phyloP scores from a whole-genome alignment of 1,140 invertebrate species.

The Trichonephila inaurata region DNA sequence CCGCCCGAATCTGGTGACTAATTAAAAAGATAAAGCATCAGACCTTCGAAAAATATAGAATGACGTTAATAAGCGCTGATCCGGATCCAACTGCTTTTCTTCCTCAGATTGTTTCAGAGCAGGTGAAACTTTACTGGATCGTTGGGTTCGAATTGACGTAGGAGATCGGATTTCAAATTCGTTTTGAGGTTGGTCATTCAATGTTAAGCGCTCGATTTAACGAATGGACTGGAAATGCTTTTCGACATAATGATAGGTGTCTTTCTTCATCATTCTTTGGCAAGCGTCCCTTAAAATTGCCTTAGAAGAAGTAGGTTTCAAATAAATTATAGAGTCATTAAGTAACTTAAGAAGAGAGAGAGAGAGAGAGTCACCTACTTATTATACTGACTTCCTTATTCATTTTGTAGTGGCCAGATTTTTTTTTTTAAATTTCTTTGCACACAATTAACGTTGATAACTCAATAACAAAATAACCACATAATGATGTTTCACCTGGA shows the following conservation, averaged over 20 bases:
- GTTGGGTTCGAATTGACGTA: conserved; percentile 14
- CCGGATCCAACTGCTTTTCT: conserved; percentile 20
- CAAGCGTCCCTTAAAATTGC: neutral
- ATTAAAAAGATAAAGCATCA: conserved; percentile 39
- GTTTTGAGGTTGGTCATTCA: neutral
- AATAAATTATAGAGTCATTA: neutral
- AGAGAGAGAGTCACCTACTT: neutral
- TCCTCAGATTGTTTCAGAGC: neutral
- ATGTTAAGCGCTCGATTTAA: conserved; percentile 12
- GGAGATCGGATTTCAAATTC: conserved; percentile 12
- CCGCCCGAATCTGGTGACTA: conserved; percentile 10
- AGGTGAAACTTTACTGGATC: neutral
- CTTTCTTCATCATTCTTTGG: neutral
- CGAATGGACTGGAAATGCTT: neutral
- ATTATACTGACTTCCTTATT: too few species aligned
- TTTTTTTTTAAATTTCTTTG: too few species aligned
- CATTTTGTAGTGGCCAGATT: too few species aligned
- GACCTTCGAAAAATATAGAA: conserved; percentile 38
- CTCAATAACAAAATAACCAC: too few species aligned
- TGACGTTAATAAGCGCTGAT: conserved; percentile 15
- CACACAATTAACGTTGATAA: too few species aligned
- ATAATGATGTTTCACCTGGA: too few species aligned
- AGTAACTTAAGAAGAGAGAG: neutral
- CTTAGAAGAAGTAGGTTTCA: neutral
- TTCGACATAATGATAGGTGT: neutral